phyloP scores from a whole-genome alignment of 2,888 invertebrate species.

The Apamea monoglypha region DNA sequence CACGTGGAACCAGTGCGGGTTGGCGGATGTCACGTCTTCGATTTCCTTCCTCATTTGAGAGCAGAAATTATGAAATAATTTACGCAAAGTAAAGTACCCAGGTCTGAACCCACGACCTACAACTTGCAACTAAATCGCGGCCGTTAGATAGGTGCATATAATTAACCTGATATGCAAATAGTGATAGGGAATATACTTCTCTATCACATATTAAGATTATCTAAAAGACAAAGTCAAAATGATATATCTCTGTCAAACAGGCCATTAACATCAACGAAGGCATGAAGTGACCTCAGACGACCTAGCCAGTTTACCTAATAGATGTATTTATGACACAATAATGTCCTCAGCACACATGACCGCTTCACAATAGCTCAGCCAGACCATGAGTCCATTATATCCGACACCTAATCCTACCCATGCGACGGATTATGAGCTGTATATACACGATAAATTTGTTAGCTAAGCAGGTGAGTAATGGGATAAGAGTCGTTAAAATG shows the following conservation, averaged over 20 bases:
- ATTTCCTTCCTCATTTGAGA: too few relatives aligned
- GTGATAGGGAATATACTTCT: background rate
- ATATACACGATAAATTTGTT: slow-evolving; percentile 27
- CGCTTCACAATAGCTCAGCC: background rate
- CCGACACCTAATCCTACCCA: slow-evolving; percentile 30
- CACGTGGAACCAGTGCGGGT: too few relatives aligned
- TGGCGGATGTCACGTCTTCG: too few relatives aligned
- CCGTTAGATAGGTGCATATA: background rate
- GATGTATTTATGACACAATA: slow-evolving; percentile 3
- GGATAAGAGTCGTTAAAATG: slow-evolving; percentile 35
- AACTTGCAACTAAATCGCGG: too few relatives aligned
- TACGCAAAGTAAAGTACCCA: too few relatives aligned
- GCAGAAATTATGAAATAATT: too few relatives aligned
- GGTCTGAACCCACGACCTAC: too few relatives aligned
- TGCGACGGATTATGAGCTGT: slow-evolving; percentile 37
- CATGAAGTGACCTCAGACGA: background rate
- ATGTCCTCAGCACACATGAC: slow-evolving; percentile 14
- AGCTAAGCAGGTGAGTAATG: slow-evolving; percentile 27
- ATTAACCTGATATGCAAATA: background rate
- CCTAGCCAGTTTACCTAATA: background rate
- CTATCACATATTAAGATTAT: too few relatives aligned
- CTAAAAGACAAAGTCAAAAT: background rate
- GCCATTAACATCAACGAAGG: background rate
- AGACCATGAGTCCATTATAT: slow-evolving; percentile 27
- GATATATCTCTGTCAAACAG: background rate